These are phyloP conservation scores for Operophtera brumata DNA, from an alignment of 2,888 invertebrate species.

Conservation along the genomic window DNA sequence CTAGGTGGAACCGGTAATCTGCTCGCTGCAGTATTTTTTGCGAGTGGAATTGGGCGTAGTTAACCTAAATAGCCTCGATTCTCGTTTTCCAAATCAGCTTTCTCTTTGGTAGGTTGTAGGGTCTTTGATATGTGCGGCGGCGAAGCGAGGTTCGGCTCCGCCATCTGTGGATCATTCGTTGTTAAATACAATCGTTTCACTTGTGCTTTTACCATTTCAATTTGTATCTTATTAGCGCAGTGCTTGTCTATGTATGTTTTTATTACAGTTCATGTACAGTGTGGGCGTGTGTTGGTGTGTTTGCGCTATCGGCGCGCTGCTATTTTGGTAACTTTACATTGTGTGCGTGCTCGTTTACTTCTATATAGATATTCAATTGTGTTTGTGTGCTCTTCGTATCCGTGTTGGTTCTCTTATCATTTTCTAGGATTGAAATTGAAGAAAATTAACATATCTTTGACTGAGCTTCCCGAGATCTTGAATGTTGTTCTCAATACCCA, in stretches of 20 bases:
- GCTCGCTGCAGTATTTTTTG: slow-evolving; percentile 36
- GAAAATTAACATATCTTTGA: slow-evolving; percentile 30
- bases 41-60: slow-evolving; percentile 42
- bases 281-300: slow-evolving; percentile 79
- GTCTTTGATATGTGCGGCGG: slow-evolving; percentile 18
- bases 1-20: slow-evolving; percentile 66
- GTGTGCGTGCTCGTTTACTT: slow-evolving; percentile 51
- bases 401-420: slow-evolving; percentile 72
- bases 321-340: slow-evolving; percentile 58
- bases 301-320: slow-evolving; percentile 74
- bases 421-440: slow-evolving; percentile 59
- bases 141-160: background rate
- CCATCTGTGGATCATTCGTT: slow-evolving; percentile 38
- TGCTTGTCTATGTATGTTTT: slow-evolving; percentile 71
- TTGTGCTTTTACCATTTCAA: slow-evolving; percentile 67
- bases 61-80: slow-evolving; percentile 48
- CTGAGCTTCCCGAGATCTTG: background rate
- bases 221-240: slow-evolving; percentile 68
- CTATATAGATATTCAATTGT: slow-evolving; percentile 33
- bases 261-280: slow-evolving; percentile 75
- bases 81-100: slow-evolving; percentile 53
- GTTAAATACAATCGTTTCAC: slow-evolving; percentile 51
- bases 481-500: background rate
- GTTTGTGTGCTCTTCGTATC: slow-evolving; percentile 62
- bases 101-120: slow-evolving; percentile 44